Conservation (phyloP, 92 coral and sea anemone genomes). For the Epizoanthus ramosus region DNA sequence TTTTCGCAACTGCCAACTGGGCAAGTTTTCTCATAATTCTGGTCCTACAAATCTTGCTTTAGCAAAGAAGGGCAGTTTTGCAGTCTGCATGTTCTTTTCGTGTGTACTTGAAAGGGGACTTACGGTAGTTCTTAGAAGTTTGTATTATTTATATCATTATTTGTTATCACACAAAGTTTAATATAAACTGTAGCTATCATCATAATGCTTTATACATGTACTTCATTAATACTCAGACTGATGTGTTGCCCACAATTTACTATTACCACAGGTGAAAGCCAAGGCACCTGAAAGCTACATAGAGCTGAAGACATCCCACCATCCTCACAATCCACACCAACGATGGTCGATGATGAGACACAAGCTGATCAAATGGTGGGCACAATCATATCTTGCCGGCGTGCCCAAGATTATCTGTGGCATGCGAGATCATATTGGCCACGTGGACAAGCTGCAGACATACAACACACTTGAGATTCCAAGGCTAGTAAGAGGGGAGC, state of each 20-base stretch:
- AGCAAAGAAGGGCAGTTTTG: too few relatives aligned
- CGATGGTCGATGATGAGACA: slow-evolving; percentile 86
- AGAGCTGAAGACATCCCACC: slow-evolving; percentile 87
- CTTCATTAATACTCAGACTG: too few relatives aligned
- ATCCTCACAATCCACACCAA: slow-evolving; percentile 78
- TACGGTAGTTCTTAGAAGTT: too few relatives aligned
- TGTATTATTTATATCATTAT: too few relatives aligned
- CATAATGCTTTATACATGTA: too few relatives aligned
- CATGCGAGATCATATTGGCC: slow-evolving; percentile 82
- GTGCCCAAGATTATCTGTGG: slow-evolving; percentile 94
- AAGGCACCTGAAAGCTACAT: slow-evolving; percentile 87
- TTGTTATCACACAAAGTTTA: too few relatives aligned
- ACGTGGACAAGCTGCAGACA: slow-evolving; percentile 82
- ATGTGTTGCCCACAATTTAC: neutral
- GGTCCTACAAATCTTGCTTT: too few relatives aligned
- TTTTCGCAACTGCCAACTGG: too few relatives aligned
- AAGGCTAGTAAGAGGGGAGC: slow-evolving; percentile 63
- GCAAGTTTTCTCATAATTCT: too few relatives aligned
- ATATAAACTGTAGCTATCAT: too few relatives aligned
- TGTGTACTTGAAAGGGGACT: too few relatives aligned
- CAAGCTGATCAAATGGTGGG: slow-evolving; percentile 98
- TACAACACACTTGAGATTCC: slow-evolving; percentile 94
- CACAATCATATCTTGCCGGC: slow-evolving; percentile 96
- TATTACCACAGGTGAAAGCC: slow-evolving; percentile 54
- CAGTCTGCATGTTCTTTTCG: too few relatives aligned